These are phyloP conservation scores for Xylota segnis DNA, from an alignment of 2,888 invertebrate genomes.

Conservation along the genomic window DNA sequence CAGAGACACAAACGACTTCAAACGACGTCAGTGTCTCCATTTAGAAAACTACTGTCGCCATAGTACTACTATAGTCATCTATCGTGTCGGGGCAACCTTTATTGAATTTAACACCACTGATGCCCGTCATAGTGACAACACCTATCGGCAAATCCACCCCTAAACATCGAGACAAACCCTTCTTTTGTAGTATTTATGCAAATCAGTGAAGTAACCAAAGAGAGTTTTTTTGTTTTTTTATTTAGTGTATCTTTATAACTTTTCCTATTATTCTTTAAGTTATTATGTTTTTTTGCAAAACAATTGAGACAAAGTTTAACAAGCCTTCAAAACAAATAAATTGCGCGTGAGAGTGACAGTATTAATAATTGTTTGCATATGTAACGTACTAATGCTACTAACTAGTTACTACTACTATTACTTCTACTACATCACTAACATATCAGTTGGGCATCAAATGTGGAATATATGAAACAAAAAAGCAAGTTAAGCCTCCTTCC, in stretches of 20 bases:
- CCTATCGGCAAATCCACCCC: constrained; percentile 15
- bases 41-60: too few species aligned
- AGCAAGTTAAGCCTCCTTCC: constrained; percentile 37
- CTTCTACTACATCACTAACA: constrained; percentile 74
- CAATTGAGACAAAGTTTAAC: constrained; percentile 53
- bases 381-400: constrained; percentile 42
- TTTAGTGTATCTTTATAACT: constrained; percentile 69
- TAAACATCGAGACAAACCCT: constrained; percentile 14
- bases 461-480: constrained; percentile 35
- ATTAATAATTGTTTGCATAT: constrained; percentile 66
- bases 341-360: constrained; percentile 64
- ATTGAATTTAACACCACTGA: background rate
- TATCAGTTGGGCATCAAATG: constrained; percentile 76
- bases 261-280: constrained; percentile 76
- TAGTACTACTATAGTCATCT: too few species aligned
- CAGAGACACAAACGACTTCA: too few species aligned
- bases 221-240: constrained; percentile 64
- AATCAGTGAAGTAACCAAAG: constrained; percentile 75
- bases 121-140: background rate
- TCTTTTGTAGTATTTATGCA: constrained; percentile 62
- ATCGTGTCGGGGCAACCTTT: too few species aligned
- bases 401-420: constrained; percentile 58
- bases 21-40: too few species aligned
- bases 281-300: constrained; percentile 58
- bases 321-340: constrained; percentile 31